Percentiles rank a stretch among this genome's conserved stretches.
phyloP scores from a whole-genome alignment of 2,888 invertebrate genomes.

The Drosophila nigritarsus region DNA sequence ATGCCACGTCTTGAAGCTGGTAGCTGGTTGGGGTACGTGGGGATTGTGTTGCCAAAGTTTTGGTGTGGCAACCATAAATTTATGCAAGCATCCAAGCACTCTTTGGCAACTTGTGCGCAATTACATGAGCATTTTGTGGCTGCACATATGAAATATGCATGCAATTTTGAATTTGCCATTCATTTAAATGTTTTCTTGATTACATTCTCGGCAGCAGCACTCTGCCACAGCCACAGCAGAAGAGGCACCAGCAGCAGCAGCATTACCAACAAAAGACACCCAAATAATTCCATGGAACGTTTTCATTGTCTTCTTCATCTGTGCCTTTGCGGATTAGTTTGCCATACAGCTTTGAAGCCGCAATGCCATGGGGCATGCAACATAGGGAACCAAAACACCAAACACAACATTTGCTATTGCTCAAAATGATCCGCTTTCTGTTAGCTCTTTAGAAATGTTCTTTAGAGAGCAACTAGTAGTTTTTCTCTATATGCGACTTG shows the following conservation, averaged over 20 bases:
- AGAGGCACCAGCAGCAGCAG: constrained; percentile 13
- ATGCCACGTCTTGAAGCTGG: constrained; percentile 21
- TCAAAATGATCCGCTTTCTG: not conserved
- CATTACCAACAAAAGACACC: constrained; percentile 41
- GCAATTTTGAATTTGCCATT: constrained; percentile 78
- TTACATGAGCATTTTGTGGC: constrained; percentile 76
- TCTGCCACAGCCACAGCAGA: constrained; percentile 23
- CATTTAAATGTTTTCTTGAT: constrained; percentile 78
- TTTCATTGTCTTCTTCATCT: constrained; percentile 65
- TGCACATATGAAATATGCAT: constrained; percentile 78
- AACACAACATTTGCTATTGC: not conserved
- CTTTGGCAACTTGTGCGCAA: constrained; percentile 59
- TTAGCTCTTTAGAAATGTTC: not conserved
- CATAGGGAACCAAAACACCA: constrained; percentile 33
- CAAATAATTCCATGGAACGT: constrained; percentile 66
- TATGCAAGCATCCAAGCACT: constrained; percentile 57
- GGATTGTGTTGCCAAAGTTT: constrained; percentile 42
- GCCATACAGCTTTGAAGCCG: constrained; percentile 63
- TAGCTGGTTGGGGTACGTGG: not conserved
- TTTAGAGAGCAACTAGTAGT: not conserved
- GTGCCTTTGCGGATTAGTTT: constrained; percentile 59
- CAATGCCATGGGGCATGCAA: constrained; percentile 61
- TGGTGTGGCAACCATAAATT: constrained; percentile 60
- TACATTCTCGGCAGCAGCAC: constrained; percentile 61
- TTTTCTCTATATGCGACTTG: not conserved